Evolutionary conservation across 2,888 invertebrate species (phyloP), one percentile per base, ranked within the genome.

Genomic region (Drosophila nr. fundita): DNA sequence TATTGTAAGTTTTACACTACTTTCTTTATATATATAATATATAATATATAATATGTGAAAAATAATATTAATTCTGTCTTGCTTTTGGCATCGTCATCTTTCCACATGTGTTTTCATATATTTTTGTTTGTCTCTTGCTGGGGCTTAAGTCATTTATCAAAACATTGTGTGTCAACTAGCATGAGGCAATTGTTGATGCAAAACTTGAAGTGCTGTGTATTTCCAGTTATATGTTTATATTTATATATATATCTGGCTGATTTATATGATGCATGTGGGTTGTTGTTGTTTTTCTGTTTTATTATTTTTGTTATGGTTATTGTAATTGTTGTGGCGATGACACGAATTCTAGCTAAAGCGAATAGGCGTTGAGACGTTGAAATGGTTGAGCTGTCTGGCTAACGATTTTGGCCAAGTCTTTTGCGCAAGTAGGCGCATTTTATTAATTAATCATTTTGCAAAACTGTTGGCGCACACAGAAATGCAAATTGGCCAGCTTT

Each of bases 371-470:
- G 60, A 69, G 48, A 59, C 61, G 34, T 52, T 29, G 49, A 49
- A 49, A 53, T n/a, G 38, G 66, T 61, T 62, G 49, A 40, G 42
- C 52, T 69, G 76, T 73, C 76, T 76, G 50, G 60, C 52, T 36
- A 38, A 55, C 38, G 38, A n/a, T 29, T 38, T 55, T 38, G 54
- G 54, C 34, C 36, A 27, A 60, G 58, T 40, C 68, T 65, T 64
- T 73, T 64, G 61, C 63, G 55, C 69, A 70, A 78, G 78, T 83
- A 82, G 84, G 83, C 75, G 80, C 85, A 73, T 69, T 78, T 80
- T 27, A 78, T 82, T 84, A 84, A 86, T 86, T 86, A 83, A 83
- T 87, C 82, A 86, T 72, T 78, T 52, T 42, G 57, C 55, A 65
- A 73, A 72, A 72, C 73, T 73, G 64, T 76, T 78, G 73, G 70